Base-by-base conservation (phyloP, 92 coral and sea anemone genomes). In the Nematostella vectensis region DNA sequence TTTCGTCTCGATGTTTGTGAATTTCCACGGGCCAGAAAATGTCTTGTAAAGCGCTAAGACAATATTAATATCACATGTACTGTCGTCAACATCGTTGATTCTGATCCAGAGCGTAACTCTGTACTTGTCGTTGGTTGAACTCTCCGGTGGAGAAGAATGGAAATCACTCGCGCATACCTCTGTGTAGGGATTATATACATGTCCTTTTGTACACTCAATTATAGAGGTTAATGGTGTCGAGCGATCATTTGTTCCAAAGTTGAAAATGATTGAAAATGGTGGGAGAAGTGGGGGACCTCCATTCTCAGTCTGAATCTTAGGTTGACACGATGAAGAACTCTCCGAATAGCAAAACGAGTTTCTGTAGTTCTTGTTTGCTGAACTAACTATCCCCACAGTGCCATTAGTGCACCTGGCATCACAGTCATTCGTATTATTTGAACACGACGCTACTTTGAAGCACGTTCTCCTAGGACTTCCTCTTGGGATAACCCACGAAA, bases 341-440 rank as follows among this genome's bases (percentile, higher is more conserved):
- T n/a, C n/a, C n/a, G n/a, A n/a, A n/a, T n/a, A n/a, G n/a, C 74
- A 48, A 25, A 47, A 67, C 11, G 31, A 4, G 58, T 67, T 67
- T 67, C 47, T 67, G 33, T 55, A 67, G 53, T 57, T 57, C 24
- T 2, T 44, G 10, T 3, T 25, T 6, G 47, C 12, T 12, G 2
- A 33, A 1, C 8, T 2, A 33, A 37, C 52, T 24, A 58, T 42
- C 31, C 64, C 49, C 16, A 23, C 40, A 21, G 30, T 58, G 18
- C 64, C 64, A 6, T 38, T 58, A 37, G 25, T 24, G 29, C 64
- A 58, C 12, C 15, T 33, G 40, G 6, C 40, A n/a, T n/a, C n/a
- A n/a, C n/a, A n/a, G n/a, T n/a, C n/a, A n/a, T n/a, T n/a, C n/a
- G n/a, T n/a, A n/a, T n/a, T n/a, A n/a, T n/a, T n/a, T n/a, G n/a